Evolutionary conservation across 30 jellyfish, hydroid and myxozoan species (phyloP).

Genomic region (Hydractinia echinata): DNA sequence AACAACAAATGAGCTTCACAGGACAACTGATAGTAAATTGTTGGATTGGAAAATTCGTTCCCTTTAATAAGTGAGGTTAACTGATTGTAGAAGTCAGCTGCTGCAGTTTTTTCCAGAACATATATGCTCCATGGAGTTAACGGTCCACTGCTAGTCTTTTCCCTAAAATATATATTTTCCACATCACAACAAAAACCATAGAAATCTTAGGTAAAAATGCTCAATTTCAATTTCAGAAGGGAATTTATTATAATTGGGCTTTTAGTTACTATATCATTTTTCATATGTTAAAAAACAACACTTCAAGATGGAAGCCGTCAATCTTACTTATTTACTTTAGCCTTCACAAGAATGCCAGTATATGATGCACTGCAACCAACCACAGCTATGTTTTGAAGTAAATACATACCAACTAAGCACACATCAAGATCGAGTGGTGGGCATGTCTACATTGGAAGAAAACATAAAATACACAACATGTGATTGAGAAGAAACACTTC

Average conservation of each 20-base stretch:
- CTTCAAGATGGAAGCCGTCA: background rate
- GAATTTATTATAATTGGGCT: too few species aligned
- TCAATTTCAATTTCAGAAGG: too few species aligned
- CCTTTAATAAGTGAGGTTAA: conserved; percentile 73
- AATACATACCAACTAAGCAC: conserved; percentile 82
- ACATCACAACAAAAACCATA: too few species aligned
- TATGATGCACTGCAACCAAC: conserved; percentile 50
- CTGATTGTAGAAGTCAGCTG: conserved; percentile 44
- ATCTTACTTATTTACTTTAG: conserved; percentile 49
- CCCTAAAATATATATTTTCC: too few species aligned
- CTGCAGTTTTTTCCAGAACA: conserved; percentile 57
- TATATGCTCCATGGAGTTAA: conserved; percentile 72
- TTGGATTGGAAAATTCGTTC: conserved; percentile 82
- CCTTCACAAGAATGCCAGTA: conserved; percentile 56
- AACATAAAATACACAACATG: background rate
- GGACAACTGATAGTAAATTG: conserved; percentile 65
- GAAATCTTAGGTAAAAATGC: too few species aligned
- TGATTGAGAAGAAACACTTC: too few species aligned
- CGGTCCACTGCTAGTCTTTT: conserved; percentile 19
- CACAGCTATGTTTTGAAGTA: conserved; percentile 46
- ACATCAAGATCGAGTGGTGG: conserved; percentile 36
- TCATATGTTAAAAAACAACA: background rate
- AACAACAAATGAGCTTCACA: conserved; percentile 69
- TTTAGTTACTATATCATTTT: too few species aligned
- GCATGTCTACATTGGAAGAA: background rate